Evolutionary conservation across 2,113 vertebrate species (phyloP), one percentile per base, ranked within the genome.

Genomic region (Ammodytes marinus): DNA sequence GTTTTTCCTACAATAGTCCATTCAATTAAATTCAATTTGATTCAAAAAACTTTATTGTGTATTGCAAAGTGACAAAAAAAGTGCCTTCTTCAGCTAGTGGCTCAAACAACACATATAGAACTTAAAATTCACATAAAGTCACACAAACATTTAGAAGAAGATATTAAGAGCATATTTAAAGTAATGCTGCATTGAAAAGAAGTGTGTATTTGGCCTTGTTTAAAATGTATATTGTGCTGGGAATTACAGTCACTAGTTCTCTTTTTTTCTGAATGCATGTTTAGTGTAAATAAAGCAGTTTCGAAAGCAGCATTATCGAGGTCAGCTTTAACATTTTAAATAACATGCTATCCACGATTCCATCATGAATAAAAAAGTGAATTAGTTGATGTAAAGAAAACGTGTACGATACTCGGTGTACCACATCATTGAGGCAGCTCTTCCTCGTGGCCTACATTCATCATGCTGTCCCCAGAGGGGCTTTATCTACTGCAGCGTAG

Each of bases 381-480:
- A 61, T 39, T 15, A 8, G 53, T 40, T 1, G 37, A 9, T 70
- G 63, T 81, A 42, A 71, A 70, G 55, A 60, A 68, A 81, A 53
- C 46, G 42, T 81, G 35, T 40, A 27, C 27, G 64, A 76, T 45
- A 83, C 69, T 80, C 64, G 11, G 74, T 61, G 75, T 52, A 2
- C 61, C 59, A 46, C 74, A 64, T 82, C 80, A 81, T 86, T 70
- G 69, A 79, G 61, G 54, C 74, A 27, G 64, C 69, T 83, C 76
- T 45, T 84, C 57, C 66, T 50, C 43, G 1, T 74, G 80, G 79
- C 83, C 77, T 79, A 80, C 90, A 89, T 91, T 88, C 77, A 86
- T 91, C 84, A 88, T 83, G 57, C 61, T 79, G 84, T 90, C 85
- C 83, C 85, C 63, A 2, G 75, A 69, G 88, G 84, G 66, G 15